These are phyloP conservation scores for Artibeus jamaicensis DNA, from an alignment of 2,797 vertebrate genomes.

Conservation along the genomic window DNA sequence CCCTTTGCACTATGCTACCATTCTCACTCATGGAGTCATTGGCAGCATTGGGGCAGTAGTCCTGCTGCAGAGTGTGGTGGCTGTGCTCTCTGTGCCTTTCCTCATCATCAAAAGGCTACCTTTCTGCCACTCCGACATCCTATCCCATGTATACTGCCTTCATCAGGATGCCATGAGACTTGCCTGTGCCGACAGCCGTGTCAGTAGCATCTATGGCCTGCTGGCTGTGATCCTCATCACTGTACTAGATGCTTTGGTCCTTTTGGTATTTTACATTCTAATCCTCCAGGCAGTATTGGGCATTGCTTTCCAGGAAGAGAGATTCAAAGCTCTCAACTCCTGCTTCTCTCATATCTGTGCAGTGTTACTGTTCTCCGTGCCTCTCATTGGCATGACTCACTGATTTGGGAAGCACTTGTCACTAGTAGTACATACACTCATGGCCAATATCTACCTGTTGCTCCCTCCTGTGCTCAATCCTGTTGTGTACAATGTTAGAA, in stretches of 20 bases:
- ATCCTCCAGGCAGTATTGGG: constrained; percentile 60
- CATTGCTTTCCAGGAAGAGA: constrained; percentile 37
- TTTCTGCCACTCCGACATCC: constrained; percentile 59
- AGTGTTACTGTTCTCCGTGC: constrained; percentile 55
- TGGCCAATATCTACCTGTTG: constrained; percentile 17
- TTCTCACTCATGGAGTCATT: constrained; percentile 66
- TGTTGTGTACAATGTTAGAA: constrained; percentile 45
- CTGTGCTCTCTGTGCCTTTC: constrained; percentile 26
- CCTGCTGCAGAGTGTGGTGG: background rate
- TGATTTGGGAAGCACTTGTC: constrained; percentile 44
- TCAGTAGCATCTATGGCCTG: constrained; percentile 68
- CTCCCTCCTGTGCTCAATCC: constrained; percentile 50
- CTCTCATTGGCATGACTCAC: constrained; percentile 48
- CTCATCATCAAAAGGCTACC: constrained; percentile 59
- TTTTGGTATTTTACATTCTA: constrained; percentile 49
- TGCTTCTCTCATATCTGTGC: constrained; percentile 62
- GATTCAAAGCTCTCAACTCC: constrained; percentile 58
- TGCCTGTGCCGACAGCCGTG: constrained; percentile 70
- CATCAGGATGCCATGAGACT: constrained; percentile 74
- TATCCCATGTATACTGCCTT: constrained; percentile 77
- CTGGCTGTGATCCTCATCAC: constrained; percentile 56
- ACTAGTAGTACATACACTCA: constrained; percentile 10
- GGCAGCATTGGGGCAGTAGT: constrained; percentile 24
- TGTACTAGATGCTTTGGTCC: constrained; percentile 11
- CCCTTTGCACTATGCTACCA: constrained; percentile 63